Percentiles rank a stretch among this genome's conserved stretches.
phyloP scores from a whole-genome alignment of 1,140 invertebrate genomes.

The Danaus melanippus region DNA sequence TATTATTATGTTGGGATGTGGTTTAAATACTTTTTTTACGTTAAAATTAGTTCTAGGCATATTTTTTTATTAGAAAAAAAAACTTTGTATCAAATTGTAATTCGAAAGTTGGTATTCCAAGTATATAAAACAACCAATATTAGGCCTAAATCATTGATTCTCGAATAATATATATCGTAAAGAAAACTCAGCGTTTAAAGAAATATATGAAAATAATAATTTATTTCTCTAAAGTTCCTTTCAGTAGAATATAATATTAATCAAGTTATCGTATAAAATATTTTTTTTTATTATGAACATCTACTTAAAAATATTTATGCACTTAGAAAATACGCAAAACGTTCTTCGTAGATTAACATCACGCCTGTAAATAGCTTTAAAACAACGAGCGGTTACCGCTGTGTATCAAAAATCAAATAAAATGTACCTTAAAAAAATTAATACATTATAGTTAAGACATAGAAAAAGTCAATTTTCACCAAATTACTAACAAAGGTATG shows the following conservation, averaged over 20 bases:
- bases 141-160: constrained; percentile 15
- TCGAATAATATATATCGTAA: constrained; percentile 16
- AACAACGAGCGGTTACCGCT: constrained; percentile 12
- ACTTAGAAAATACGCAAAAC: constrained; percentile 19
- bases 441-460: constrained; percentile 22
- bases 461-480: constrained; percentile 27
- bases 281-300: constrained; percentile 4
- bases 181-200: constrained; percentile 9
- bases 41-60: too few species aligned
- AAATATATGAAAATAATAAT: constrained; percentile 10
- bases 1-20: too few species aligned
- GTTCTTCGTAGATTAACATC: constrained; percentile 18
- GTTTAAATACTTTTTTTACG: too few species aligned
- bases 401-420: constrained; percentile 12
- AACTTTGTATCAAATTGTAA: too few species aligned
- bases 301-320: constrained; percentile 8
- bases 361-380: constrained; percentile 39
- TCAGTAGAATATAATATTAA: constrained; percentile 12
- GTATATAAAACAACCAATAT: background rate
- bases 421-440: constrained; percentile 16
- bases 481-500: constrained; percentile 21
- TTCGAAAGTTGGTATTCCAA: too few species aligned
- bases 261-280: constrained; percentile 6
- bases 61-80: too few species aligned
- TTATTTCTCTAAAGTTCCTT: constrained; percentile 18